These are phyloP conservation scores for Pollachius pollachius DNA, from an alignment of 2,113 vertebrate genomes.

Conservation along the genomic window DNA sequence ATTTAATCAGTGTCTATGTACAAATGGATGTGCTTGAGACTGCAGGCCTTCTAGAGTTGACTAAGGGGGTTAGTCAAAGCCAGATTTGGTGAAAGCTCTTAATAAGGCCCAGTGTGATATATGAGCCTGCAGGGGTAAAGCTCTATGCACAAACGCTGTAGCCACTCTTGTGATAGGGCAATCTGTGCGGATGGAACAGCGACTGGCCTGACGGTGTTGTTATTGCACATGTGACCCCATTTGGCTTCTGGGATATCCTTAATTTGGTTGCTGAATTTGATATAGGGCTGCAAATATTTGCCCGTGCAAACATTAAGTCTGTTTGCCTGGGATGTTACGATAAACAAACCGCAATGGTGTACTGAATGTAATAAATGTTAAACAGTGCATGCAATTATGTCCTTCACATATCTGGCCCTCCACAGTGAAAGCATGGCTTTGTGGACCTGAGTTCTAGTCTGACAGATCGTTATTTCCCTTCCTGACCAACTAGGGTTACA, in stretches of 20 bases:
- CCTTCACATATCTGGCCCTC: conserved; percentile 60
- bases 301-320: conserved; percentile 61
- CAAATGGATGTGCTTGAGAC: conserved; percentile 34
- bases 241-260: conserved; percentile 71
- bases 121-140: conserved; percentile 60
- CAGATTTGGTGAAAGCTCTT: conserved; percentile 71
- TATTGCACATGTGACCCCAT: conserved; percentile 67
- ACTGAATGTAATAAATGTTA: conserved; percentile 71
- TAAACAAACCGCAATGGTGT: conserved; percentile 75
- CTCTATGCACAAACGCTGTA: conserved; percentile 68
- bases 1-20: conserved; percentile 32
- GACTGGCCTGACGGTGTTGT: conserved; percentile 62
- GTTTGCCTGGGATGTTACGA: conserved; percentile 67
- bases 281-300: conserved; percentile 76
- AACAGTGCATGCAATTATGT: conserved; percentile 73
- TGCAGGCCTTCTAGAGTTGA: conserved; percentile 42
- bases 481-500: conserved; percentile 54
- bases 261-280: conserved; percentile 72
- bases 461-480: conserved; percentile 68
- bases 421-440: conserved; percentile 64
- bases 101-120: conserved; percentile 69
- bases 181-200: conserved; percentile 53
- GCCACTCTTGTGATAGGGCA: conserved; percentile 56
- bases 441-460: conserved; percentile 57
- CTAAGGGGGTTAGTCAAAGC: conserved; percentile 57